These are phyloP conservation scores for Schrankia costaestrigalis DNA, from an alignment of 2,888 invertebrate species.

Conservation along the genomic window DNA sequence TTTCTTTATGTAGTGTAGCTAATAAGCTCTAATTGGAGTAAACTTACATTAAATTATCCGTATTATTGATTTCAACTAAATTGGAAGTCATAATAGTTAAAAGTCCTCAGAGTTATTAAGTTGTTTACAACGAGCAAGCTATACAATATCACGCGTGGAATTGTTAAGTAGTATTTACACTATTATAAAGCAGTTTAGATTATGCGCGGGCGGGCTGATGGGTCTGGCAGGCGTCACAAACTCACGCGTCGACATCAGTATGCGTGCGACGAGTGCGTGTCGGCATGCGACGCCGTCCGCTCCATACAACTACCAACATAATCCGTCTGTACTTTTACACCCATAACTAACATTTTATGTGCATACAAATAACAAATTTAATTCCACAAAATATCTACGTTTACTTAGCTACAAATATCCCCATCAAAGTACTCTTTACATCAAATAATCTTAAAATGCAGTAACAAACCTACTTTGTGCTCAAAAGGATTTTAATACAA, in stretches of 20 bases:
- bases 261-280: constrained; percentile 63
- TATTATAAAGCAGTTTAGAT: constrained; percentile 27
- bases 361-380: constrained; percentile 12
- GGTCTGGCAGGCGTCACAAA: constrained; percentile 32
- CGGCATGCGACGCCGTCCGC: constrained; percentile 73
- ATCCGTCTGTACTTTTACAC: constrained; percentile 39
- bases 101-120: too few relatives aligned
- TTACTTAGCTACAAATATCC: neutral
- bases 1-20: too few relatives aligned
- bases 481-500: constrained; percentile 29
- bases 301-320: constrained; percentile 36
- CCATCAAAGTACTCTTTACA: too few relatives aligned
- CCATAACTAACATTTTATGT: constrained; percentile 34
- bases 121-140: neutral
- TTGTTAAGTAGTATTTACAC: constrained; percentile 25
- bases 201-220: constrained; percentile 19
- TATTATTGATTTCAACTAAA: too few relatives aligned
- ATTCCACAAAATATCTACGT: neutral
- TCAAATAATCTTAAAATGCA: constrained; percentile 1
- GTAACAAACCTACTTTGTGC: constrained; percentile 7
- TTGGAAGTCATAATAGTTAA: too few relatives aligned
- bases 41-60: too few relatives aligned
- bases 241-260: constrained; percentile 58
- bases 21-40: too few relatives aligned
- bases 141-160: constrained; percentile 17